Base-by-base conservation (phyloP, 2,113 vertebrate species). In the Manacus vitellinus region DNA sequence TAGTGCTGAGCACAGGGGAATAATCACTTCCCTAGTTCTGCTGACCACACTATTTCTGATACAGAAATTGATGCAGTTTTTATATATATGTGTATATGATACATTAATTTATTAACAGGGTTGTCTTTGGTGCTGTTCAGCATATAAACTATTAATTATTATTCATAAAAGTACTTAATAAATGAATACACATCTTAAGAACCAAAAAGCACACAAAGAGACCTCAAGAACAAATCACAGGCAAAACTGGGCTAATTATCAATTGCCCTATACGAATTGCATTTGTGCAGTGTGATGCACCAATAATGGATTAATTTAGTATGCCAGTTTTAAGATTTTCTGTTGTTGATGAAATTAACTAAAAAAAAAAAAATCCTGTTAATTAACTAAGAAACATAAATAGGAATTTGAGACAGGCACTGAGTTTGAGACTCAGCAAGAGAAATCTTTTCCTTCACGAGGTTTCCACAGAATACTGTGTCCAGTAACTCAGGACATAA, bases 311-410 rank as follows among this genome's bases (percentile, higher is more conserved):
- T 61, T 6, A n/a, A 75, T 59, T 85, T 46, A 12, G 11, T 55
- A 55, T 14, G 8, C 8, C 6, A 31, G 23, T 37, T 71, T 31
- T 30, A 61, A 74, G 9, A 6, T 23, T 51, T 88, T 65, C 14
- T 55, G 1, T n/a, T 75, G 19, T 6, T 47, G 14, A 55, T 30
- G 5, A 66, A 83, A 85, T 61, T 27, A 82, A 55, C 11, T 7
- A 1, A 43, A 63, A 39, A 28, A 21, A 21, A 63, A 21, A 3
- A 51, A 55, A 44, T 33, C 4, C 3, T 8, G 1, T 61, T 1
- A 49, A 22, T 72, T 72, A 61, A 68, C 55, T 55, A 15, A 94
- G 31, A 85, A 24, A 6, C 6, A 22, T 52, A 51, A 85, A 65
- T 19, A 52, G 10, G 27, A 72, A 63, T 62, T 37, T 14, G n/a